A percentile compares a stretch with the other conserved stretches of the same genome.
Evolutionary conservation across 2,888 invertebrate species (phyloP).

Genomic region (Cryptosula pallasiana): DNA sequence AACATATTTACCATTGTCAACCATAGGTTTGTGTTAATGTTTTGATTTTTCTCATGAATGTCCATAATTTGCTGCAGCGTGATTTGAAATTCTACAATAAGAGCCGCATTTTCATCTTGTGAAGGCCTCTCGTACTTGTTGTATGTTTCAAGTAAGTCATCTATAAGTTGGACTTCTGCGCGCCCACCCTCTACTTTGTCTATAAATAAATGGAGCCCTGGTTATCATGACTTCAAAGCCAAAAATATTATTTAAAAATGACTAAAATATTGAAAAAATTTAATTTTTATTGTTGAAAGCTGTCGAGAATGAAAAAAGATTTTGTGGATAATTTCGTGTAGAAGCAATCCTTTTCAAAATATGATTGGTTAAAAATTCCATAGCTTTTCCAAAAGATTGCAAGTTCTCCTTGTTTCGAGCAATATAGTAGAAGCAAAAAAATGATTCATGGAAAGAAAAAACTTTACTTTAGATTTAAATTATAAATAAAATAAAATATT

Average conservation of each 20-base stretch:
- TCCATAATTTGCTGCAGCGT: slow-evolving; percentile 56
- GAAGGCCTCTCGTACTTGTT: slow-evolving; percentile 54
- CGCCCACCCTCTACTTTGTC: slow-evolving; percentile 34
- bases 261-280: no score
- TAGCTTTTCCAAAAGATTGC: no score
- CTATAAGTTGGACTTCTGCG: slow-evolving; percentile 50
- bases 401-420: not conserved
- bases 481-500: no score
- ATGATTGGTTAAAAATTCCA: no score
- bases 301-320: no score
- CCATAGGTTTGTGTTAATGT: slow-evolving; percentile 19
- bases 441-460: not conserved
- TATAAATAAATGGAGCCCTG: not conserved
- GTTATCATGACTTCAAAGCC: no score
- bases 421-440: not conserved
- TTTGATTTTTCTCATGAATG: slow-evolving; percentile 38
- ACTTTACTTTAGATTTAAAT: not conserved
- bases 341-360: no score
- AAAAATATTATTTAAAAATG: no score
- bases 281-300: no score
- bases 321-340: no score
- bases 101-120: slow-evolving; percentile 47
- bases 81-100: slow-evolving; percentile 52
- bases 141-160: slow-evolving; percentile 49
- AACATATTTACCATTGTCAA: slow-evolving; percentile 16